Conservation (phyloP, 2,888 invertebrate species). For the Belgica antarctica region DNA sequence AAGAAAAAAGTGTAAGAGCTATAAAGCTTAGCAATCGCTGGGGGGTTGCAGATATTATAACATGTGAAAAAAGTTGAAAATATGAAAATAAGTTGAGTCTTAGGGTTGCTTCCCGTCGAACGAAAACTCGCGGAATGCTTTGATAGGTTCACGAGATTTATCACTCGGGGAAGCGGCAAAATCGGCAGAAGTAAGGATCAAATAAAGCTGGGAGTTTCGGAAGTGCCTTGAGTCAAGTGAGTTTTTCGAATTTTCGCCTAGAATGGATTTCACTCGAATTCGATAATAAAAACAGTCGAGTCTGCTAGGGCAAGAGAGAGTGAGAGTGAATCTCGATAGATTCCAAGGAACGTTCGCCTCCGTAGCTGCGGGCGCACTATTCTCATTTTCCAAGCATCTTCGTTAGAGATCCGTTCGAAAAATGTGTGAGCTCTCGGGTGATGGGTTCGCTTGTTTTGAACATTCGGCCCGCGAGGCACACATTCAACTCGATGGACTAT, state of each 20-base stretch:
- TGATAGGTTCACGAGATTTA: background rate
- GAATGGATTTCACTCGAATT: background rate
- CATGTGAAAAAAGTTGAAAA: constrained; percentile 20
- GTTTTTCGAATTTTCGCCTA: constrained; percentile 13
- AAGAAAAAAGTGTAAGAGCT: constrained; percentile 35
- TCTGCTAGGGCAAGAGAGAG: too few species aligned
- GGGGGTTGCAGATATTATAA: constrained; percentile 38
- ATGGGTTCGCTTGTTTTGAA: constrained; percentile 39
- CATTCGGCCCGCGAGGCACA: constrained; percentile 13
- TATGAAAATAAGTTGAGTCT: constrained; percentile 19
- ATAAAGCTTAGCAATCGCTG: constrained; percentile 40
- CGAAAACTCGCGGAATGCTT: too few species aligned
- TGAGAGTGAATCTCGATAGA: background rate
- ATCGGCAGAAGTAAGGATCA: background rate
- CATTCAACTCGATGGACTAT: constrained; percentile 20
- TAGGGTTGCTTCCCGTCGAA: too few species aligned
- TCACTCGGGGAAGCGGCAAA: background rate
- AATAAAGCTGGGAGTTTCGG: background rate
- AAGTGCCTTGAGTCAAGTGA: background rate
- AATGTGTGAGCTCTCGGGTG: constrained; percentile 34
- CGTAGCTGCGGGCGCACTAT: constrained; percentile 8
- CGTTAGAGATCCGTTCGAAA: constrained; percentile 19
- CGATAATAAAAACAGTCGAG: background rate
- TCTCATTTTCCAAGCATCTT: constrained; percentile 39
- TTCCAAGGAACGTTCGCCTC: constrained; percentile 16